A percentile compares a stretch with the other conserved stretches of the same genome.
Conservation (phyloP, 23 tunicate species). For the Halocynthia roretzi region DNA sequence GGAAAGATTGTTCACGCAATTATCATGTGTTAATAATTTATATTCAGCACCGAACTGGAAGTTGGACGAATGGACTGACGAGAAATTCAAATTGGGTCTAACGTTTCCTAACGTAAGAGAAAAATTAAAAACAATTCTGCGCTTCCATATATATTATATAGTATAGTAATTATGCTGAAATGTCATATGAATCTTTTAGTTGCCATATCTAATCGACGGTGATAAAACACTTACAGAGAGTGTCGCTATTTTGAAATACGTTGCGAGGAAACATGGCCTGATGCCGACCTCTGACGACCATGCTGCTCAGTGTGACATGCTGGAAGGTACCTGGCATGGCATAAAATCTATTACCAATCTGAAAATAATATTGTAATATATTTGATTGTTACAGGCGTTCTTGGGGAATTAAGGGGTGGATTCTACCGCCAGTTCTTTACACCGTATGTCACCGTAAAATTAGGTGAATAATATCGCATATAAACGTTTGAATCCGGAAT, state of each 20-base stretch:
- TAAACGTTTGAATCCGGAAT: too few relatives aligned
- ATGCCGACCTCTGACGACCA: conserved; percentile 7
- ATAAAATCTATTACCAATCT: background rate
- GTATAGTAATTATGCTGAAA: background rate
- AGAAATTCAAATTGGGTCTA: conserved; percentile 2
- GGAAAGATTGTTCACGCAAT: background rate
- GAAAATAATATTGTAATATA: background rate
- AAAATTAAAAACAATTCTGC: background rate
- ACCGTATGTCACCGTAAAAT: background rate
- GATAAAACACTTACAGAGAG: conserved; percentile 1
- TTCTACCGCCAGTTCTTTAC: conserved; percentile 1
- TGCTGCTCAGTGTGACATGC: background rate
- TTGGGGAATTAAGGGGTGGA: background rate
- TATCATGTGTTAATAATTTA: background rate
- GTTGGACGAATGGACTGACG: background rate
- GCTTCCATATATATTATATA: too few relatives aligned
- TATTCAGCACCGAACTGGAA: conserved; percentile 13
- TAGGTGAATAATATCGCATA: too few relatives aligned
- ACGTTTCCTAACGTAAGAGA: conserved; percentile 17
- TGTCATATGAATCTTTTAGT: background rate
- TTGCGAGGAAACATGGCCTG: conserved; percentile 11
- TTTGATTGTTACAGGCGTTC: background rate
- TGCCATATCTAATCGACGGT: conserved; percentile 11
- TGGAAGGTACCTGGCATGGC: conserved; percentile 1
- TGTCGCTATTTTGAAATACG: background rate